A percentile compares a stretch with the other conserved stretches of the same genome.
Conservation (phyloP, 2,888 invertebrate species). For the Uropetala carovei region DNA sequence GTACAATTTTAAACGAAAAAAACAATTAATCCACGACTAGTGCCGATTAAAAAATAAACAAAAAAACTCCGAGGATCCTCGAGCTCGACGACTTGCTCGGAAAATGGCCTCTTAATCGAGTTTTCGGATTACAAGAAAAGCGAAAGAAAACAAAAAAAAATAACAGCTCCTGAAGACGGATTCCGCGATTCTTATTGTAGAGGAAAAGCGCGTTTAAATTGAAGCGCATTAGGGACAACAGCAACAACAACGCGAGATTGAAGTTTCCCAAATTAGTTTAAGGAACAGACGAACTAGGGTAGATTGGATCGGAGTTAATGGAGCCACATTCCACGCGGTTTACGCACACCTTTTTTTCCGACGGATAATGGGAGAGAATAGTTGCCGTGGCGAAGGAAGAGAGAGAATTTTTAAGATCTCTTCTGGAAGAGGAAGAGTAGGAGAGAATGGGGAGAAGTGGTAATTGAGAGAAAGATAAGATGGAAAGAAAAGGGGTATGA, state of each 20-base stretch:
- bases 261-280: not conserved
- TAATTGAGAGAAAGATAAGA: not conserved
- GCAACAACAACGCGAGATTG: not conserved
- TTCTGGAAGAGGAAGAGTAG: not conserved
- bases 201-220: not conserved
- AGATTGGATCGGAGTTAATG: conserved; percentile 24
- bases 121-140: not conserved
- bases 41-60: too few relatives aligned
- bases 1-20: too few relatives aligned
- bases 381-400: too few relatives aligned
- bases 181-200: not conserved
- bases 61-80: not conserved
- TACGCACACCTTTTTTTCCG: not conserved
- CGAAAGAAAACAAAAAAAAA: not conserved
- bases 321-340: not conserved
- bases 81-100: too few relatives aligned
- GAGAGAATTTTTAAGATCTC: too few relatives aligned
- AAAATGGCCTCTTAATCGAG: not conserved
- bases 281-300: not conserved
- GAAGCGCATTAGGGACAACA: not conserved
- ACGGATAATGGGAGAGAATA: not conserved
- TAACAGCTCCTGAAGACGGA: not conserved
- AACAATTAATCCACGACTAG: too few relatives aligned
- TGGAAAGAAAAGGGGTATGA: not conserved
- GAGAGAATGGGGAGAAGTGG: not conserved